Base-by-base conservation (phyloP, 1,140 invertebrate genomes). In the Pentalonia nigronervosa region DNA sequence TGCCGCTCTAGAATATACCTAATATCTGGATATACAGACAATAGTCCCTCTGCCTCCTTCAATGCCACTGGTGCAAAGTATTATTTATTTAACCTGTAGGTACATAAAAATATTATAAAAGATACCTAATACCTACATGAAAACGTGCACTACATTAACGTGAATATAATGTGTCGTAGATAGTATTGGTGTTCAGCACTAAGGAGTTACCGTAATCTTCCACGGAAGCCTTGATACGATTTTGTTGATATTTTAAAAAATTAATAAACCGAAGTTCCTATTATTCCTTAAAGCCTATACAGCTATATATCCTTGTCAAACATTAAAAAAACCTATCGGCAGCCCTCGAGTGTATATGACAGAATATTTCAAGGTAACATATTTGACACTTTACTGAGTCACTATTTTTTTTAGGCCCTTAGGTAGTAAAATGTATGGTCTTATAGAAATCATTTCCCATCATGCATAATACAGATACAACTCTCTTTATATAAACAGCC, bases 231-330 rank as follows among this genome's bases (percentile, higher is more conserved):
- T 56, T 41, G 9, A 34, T 56, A 30, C 25, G 88, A 41, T 21
- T 88, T 56, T 25, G 7, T 56, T 76, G 30, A 76, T 91, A 48
- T 45, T 76, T 47, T 11, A 6, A 67, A 91, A 47, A 47, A 56
- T 91, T 91, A 91, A 47, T 91, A 76, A 67, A n/a, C 56, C 56
- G 41, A 91, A 48, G 30, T 91, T 91, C 90, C 60, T 76, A 89
- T 91, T 91, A 91, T 45, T 91, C 6, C n/a, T 45, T 47, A 76
- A 34, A 91, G 20, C n/a, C 87, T 88, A 88, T 53, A 53, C 34
- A 84, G 21, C 48, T 60, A 90, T 88, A 48, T 60, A 30, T 34
- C 34, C 30, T 91, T 76, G 56, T 47, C 60, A 76, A 91, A 17
- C 41, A n/a, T 91, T 30, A 48, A 45, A 76, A 56, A 76, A 76